Evolutionary conservation across 2,888 invertebrate species (phyloP).

Genomic region (Gonocerus acuteangulatus): DNA sequence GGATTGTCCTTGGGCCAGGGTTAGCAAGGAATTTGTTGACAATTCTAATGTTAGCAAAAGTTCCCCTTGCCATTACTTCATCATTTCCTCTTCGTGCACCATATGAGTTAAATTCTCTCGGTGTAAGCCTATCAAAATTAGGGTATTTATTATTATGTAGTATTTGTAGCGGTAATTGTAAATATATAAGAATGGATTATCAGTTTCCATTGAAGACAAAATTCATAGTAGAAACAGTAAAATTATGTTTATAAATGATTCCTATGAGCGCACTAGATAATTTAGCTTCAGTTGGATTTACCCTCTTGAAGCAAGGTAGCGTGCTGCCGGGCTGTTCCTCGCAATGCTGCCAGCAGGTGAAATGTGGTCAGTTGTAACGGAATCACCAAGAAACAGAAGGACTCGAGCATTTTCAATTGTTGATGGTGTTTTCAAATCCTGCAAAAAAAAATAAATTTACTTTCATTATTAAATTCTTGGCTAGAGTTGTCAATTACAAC

Average conservation of each 20-base stretch:
- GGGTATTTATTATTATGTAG: too few relatives aligned
- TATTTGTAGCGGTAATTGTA: too few relatives aligned
- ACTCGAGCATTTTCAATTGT: conserved; percentile 68
- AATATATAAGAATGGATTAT: too few relatives aligned
- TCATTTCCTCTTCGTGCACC: conserved; percentile 96
- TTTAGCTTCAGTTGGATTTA: too few relatives aligned
- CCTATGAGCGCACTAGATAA: too few relatives aligned
- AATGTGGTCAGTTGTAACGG: conserved; percentile 97
- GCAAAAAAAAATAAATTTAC: conserved; percentile 23
- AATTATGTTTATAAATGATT: too few relatives aligned
- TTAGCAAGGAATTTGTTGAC: conserved; percentile 78
- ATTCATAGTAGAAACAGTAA: background rate
- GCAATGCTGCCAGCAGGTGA: conserved; percentile 97
- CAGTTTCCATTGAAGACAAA: too few relatives aligned
- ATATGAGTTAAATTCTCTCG: conserved; percentile 95
- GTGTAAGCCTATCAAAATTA: conserved; percentile 59
- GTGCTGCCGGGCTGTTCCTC: conserved; percentile 84
- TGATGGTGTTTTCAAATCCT: conserved; percentile 55
- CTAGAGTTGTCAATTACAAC: background rate
- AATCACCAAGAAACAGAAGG: conserved; percentile 83
- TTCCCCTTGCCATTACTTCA: conserved; percentile 93
- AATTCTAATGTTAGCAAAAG: conserved; percentile 94
- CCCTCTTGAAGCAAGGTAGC: conserved; percentile 67
- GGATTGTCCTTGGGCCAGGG: conserved; percentile 76
- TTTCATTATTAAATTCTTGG: background rate